Conservation (phyloP, 2,797 vertebrate species). For the Pipistrellus pygmaeus region DNA sequence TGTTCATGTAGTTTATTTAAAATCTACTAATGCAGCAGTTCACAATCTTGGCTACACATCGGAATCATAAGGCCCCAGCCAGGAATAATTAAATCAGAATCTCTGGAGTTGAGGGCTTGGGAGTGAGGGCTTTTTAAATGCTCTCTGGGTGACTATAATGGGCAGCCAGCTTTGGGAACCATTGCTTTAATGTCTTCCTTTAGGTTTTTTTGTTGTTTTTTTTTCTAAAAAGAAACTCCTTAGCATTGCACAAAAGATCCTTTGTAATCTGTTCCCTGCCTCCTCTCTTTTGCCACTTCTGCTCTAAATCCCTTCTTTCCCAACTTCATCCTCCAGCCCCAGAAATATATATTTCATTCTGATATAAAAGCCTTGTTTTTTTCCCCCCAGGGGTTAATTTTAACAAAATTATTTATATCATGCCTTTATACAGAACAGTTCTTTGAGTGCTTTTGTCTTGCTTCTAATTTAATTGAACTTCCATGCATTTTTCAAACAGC, state of each 20-base stretch:
- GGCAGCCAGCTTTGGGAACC: conserved; percentile 27
- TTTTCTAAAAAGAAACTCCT: conserved; percentile 60
- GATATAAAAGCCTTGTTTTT: background rate
- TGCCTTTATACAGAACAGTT: background rate
- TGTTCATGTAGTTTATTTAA: background rate
- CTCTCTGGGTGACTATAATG: background rate
- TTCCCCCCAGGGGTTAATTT: background rate
- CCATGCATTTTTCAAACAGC: background rate
- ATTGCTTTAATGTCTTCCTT: background rate
- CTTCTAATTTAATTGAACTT: background rate
- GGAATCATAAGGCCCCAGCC: background rate
- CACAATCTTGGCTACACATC: background rate
- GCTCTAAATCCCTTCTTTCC: background rate
- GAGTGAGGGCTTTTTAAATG: conserved; percentile 19
- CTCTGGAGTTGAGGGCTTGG: background rate
- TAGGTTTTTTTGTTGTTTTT: background rate
- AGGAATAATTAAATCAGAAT: conserved; percentile 36
- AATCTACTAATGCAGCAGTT: background rate
- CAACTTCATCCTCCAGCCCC: no score
- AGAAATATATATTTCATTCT: background rate
- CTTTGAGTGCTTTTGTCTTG: background rate
- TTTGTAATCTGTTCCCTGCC: background rate
- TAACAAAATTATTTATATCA: background rate
- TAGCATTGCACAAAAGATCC: background rate
- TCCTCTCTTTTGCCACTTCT: background rate